These are phyloP conservation scores for Pipistrellus kuhlii DNA, from an alignment of 2,797 vertebrate genomes.

Conservation along the genomic window DNA sequence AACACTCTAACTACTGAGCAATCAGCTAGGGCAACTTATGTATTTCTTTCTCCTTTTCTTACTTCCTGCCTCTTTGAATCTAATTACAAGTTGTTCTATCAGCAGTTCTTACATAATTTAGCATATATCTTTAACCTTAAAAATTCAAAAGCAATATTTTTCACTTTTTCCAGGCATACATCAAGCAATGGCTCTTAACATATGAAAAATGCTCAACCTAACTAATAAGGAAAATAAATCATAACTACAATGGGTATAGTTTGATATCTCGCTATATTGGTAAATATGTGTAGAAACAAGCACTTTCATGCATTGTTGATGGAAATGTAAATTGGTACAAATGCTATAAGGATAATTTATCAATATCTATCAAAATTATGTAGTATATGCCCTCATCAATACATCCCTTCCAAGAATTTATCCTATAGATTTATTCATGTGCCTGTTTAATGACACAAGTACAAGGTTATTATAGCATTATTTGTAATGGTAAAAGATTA, in stretches of 20 bases:
- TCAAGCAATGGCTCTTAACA: slow-evolving; percentile 18
- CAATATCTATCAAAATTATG: neutral
- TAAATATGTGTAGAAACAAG: neutral
- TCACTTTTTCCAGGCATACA: neutral
- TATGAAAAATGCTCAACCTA: neutral
- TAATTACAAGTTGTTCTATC: slow-evolving; percentile 59
- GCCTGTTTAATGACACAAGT: slow-evolving; percentile 1
- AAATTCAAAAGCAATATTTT: slow-evolving; percentile 47
- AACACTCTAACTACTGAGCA: no score
- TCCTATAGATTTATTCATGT: slow-evolving; percentile 35
- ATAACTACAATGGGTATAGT: neutral
- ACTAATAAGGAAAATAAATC: slow-evolving; percentile 6
- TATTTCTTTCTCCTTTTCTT: slow-evolving; percentile 61
- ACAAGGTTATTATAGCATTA: slow-evolving; percentile 18
- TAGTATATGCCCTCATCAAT: neutral
- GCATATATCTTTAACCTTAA: slow-evolving; percentile 46
- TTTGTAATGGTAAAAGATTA: slow-evolving; percentile 43
- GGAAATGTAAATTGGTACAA: neutral
- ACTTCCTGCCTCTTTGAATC: slow-evolving; percentile 55
- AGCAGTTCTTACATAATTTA: slow-evolving; percentile 45
- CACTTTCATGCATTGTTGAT: neutral
- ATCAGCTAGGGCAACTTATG: no score
- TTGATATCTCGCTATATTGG: neutral
- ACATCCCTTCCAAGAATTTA: slow-evolving; percentile 21
- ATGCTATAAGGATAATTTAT: neutral